Percentiles rank a stretch among this genome's conserved stretches.
Conservation (phyloP, 2,113 vertebrate genomes). For the Bambusicola thoracicus region DNA sequence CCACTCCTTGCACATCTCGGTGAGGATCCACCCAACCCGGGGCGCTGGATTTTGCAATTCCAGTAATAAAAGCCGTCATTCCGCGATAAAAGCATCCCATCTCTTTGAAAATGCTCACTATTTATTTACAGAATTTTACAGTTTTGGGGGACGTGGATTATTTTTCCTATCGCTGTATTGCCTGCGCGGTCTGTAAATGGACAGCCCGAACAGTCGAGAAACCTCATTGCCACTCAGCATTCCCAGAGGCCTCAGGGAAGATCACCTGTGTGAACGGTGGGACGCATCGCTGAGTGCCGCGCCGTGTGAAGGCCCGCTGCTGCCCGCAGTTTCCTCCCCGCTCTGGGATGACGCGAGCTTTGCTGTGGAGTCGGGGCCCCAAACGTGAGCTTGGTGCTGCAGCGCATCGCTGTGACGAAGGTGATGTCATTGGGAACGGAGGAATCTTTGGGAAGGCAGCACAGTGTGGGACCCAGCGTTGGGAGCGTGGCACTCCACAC, state of each 20-base stretch:
- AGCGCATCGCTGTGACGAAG: background rate
- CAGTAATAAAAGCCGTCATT: background rate
- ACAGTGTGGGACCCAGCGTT: background rate
- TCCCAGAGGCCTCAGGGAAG: background rate
- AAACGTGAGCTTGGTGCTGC: background rate
- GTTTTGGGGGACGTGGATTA: background rate
- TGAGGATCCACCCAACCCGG: background rate
- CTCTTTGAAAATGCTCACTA: background rate
- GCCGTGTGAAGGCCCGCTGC: background rate
- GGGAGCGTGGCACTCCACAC: background rate
- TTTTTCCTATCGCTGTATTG: background rate
- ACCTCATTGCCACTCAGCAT: fast-evolving
- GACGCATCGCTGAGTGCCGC: background rate
- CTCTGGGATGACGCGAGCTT: background rate
- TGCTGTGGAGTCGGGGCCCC: background rate
- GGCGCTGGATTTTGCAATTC: background rate
- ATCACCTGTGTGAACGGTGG: background rate
- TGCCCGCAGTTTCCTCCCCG: background rate
- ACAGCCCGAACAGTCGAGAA: background rate
- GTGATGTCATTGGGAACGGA: slow-evolving; percentile 35
- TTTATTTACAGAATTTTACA: too few species aligned
- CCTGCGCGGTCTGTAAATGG: too few species aligned
- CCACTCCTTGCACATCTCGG: fast-evolving
- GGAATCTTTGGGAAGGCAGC: background rate
- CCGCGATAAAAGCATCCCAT: background rate